Evolutionary conservation across 2,113 vertebrate species (phyloP).

Genomic region (Trachemys scripta): DNA sequence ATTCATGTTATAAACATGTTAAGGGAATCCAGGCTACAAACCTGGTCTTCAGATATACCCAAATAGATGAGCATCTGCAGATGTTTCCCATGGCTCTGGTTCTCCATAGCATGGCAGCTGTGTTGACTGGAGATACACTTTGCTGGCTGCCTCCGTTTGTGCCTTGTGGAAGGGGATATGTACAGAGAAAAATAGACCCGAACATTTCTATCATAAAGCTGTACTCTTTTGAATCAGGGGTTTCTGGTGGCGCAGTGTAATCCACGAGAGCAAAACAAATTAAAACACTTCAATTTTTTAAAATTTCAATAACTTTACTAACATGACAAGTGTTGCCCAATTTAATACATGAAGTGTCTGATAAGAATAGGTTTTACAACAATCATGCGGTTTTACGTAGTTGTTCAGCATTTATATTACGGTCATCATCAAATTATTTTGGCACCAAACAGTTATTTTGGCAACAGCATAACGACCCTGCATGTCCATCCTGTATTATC

Average conservation of each 20-base stretch:
- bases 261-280: background rate
- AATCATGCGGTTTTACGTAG: fast-evolving
- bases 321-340: background rate
- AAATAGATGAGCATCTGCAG: background rate
- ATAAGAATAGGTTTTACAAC: background rate
- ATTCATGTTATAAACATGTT: background rate
- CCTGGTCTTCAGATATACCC: fast-evolving
- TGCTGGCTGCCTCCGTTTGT: background rate
- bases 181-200: background rate
- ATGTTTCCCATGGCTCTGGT: fast-evolving
- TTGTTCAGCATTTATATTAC: fast-evolving
- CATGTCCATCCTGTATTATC: fast-evolving
- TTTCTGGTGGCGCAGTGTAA: background rate
- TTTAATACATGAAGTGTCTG: background rate
- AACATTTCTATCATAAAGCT: background rate
- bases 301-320: background rate
- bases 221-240: background rate
- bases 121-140: background rate
- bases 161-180: fast-evolving
- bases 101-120: fast-evolving
- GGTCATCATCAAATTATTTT: fast-evolving
- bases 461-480: fast-evolving
- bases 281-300: background rate
- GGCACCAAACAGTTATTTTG: background rate
- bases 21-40: background rate